Percentiles rank a stretch among this genome's conserved stretches.
Evolutionary conservation across 2,888 invertebrate species (phyloP).

Genomic region (Idaea aversata): DNA sequence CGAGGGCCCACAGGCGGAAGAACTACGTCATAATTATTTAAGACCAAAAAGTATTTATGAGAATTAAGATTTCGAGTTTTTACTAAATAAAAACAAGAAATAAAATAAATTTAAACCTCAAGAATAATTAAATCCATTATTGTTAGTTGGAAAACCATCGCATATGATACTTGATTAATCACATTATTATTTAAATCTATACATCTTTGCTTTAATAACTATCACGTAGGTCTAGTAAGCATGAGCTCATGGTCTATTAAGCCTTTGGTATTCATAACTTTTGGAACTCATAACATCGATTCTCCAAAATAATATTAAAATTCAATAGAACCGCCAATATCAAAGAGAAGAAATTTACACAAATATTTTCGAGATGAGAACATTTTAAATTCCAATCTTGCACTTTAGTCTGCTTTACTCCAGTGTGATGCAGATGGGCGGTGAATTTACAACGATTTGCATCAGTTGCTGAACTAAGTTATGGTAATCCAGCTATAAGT

Average conservation of each 20-base stretch:
- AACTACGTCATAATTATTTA: too few relatives aligned
- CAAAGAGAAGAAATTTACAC: conserved; percentile 44
- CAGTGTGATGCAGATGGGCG: conserved; percentile 53
- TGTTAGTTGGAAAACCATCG: too few relatives aligned
- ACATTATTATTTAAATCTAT: too few relatives aligned
- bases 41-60: too few relatives aligned
- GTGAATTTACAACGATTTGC: conserved; percentile 64
- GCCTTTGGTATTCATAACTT: neutral
- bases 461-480: conserved; percentile 66
- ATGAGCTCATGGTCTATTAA: neutral
- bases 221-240: neutral
- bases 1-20: too few relatives aligned
- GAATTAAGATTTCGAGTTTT: too few relatives aligned
- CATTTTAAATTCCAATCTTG: conserved; percentile 69
- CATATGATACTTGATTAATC: too few relatives aligned
- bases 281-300: neutral
- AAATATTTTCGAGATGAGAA: conserved; percentile 51
- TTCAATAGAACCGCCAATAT: conserved; percentile 9
- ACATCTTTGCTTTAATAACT: neutral
- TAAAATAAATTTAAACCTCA: too few relatives aligned
- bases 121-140: too few relatives aligned
- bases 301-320: neutral
- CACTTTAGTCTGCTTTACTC: conserved; percentile 57
- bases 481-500: conserved; percentile 69
- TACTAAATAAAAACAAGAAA: too few relatives aligned